phyloP scores from a whole-genome alignment of 1,140 invertebrate species.

The Holcopasites calliopsidis region DNA sequence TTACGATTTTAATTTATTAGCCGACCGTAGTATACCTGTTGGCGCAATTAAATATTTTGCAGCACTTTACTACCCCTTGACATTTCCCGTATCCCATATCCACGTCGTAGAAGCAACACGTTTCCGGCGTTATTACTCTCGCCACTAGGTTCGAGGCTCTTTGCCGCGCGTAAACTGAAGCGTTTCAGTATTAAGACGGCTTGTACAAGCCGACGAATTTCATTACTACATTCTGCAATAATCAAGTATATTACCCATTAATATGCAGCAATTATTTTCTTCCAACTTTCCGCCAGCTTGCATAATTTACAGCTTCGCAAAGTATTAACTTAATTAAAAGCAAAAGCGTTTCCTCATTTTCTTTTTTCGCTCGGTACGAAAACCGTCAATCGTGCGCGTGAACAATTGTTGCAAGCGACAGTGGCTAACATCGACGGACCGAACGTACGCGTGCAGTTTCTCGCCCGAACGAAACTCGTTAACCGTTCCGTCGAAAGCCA shows the following conservation, averaged over 20 bases:
- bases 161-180: not conserved
- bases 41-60: slow-evolving; percentile 2
- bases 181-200: not conserved
- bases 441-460: slow-evolving; percentile 2
- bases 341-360: too few relatives aligned
- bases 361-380: too few relatives aligned
- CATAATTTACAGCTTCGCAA: too few relatives aligned
- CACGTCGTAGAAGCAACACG: not conserved
- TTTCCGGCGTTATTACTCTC: not conserved
- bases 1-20: not conserved
- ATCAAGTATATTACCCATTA: not conserved
- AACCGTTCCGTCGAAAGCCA: slow-evolving; percentile 42
- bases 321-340: too few relatives aligned
- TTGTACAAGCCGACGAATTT: not conserved
- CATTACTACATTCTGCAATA: too few relatives aligned
- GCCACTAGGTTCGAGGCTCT: too few relatives aligned
- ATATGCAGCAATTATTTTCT: not conserved
- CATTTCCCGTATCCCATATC: not conserved
- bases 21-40: not conserved
- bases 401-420: not conserved
- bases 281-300: not conserved
- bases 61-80: not conserved
- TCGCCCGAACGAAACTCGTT: slow-evolving; percentile 44
- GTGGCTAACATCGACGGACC: slow-evolving; percentile 26
- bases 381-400: not conserved